Base-by-base conservation (phyloP, 2,888 invertebrate genomes). In the Drosophila fulvimacula region DNA sequence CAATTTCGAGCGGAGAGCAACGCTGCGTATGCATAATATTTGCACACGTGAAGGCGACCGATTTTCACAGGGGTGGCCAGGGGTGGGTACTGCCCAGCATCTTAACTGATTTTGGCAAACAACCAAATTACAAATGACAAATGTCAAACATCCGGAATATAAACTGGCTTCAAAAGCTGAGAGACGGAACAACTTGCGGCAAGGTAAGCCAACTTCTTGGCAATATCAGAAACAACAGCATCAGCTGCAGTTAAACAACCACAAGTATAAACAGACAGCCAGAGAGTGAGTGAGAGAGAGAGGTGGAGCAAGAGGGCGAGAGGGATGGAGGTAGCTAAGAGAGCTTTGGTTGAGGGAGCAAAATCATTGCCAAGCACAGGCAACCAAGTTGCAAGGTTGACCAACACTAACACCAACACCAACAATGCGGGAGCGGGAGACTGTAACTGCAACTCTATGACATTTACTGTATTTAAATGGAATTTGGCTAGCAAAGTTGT, bases 381-480 rank as follows among this genome's bases (percentile, higher is more conserved):
- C 59, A 79, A 76, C 73, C 84, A 81, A 82, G 79, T 76, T 74
- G 74, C 81, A 84, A 82, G 82, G 82, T 75, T 85, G 81, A 73
- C 73, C 77, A 83, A 58, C 73, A 76, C 66, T 70, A 69, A 58
- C 77, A 83, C 56, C 73, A 76, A 68, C 72, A 69, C 57, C 7
- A 7, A 1, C 58, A 67, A 56, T 52, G 17, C n/a, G n/a, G 13
- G 46, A 30, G 6, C 17, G 17, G 30, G 0, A 48, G 13, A 6
- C 17, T 3, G 13, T 60, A 64, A 63, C 64, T 64, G 75, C 77
- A 61, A 69, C 55, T 66, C 53, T 59, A 62, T 76, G 79, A 65
- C 75, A 75, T 74, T 70, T 69, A 67, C 73, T 72, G 78, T 75
- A 84, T 84, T 87, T 87, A 83, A 87, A 87, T 84, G 80, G 82